These are phyloP conservation scores for Pseudachorutes palmiensis DNA, from an alignment of 1,140 invertebrate species.

Conservation along the genomic window DNA sequence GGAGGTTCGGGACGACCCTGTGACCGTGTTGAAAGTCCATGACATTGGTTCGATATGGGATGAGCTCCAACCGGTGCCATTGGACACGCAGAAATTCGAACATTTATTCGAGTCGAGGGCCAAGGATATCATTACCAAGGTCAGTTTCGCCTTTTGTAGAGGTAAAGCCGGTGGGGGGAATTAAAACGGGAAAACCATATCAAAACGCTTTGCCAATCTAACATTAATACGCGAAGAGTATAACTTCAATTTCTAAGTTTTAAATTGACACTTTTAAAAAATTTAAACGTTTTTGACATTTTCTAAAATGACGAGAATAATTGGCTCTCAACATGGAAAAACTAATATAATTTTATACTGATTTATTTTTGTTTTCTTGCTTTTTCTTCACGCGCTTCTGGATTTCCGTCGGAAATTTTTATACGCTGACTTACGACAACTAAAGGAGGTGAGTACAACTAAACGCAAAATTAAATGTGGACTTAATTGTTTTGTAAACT, in stretches of 20 bases:
- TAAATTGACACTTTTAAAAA: too few relatives aligned
- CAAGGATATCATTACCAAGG: slow-evolving; percentile 91
- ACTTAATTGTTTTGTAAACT: too few relatives aligned
- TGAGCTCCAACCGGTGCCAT: slow-evolving; percentile 67
- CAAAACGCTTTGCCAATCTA: too few relatives aligned
- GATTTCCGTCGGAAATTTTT: slow-evolving; percentile 8
- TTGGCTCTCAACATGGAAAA: neutral
- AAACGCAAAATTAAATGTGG: too few relatives aligned
- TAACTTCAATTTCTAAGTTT: too few relatives aligned
- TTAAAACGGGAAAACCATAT: too few relatives aligned
- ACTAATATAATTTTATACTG: slow-evolving; percentile 6
- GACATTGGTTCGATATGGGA: slow-evolving; percentile 86
- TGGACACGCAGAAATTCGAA: slow-evolving; percentile 90
- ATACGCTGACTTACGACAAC: neutral
- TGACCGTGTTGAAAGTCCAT: slow-evolving; percentile 59
- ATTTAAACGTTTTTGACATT: too few relatives aligned
- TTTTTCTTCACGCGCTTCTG: neutral
- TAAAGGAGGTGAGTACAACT: slow-evolving; percentile 12
- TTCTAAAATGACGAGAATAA: neutral
- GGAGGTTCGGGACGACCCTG: slow-evolving; percentile 77
- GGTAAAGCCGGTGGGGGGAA: neutral
- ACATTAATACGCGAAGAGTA: too few relatives aligned
- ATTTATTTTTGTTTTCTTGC: slow-evolving; percentile 1
- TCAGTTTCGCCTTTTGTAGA: slow-evolving; percentile 40
- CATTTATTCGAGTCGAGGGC: slow-evolving; percentile 94